Evolutionary conservation across 2,113 vertebrate species (phyloP).

Genomic region (Atrichornis clamosus): DNA sequence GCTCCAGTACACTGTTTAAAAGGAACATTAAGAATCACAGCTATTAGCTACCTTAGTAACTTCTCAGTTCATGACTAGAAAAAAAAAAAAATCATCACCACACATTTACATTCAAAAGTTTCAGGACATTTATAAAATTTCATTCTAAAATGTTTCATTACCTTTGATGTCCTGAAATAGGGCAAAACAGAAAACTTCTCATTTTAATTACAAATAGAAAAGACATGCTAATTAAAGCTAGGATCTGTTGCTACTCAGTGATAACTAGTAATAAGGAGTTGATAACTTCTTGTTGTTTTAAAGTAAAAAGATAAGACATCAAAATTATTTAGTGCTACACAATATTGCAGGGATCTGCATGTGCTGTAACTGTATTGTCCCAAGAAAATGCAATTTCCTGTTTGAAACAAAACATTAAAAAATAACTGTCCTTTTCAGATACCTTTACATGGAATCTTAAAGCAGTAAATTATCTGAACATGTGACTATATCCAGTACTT

Average conservation of each 20-base stretch:
- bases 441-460: neutral
- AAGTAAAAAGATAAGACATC: neutral
- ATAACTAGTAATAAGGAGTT: neutral
- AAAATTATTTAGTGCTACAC: neutral
- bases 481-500: neutral
- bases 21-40: constrained; percentile 4
- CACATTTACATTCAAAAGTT: neutral
- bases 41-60: neutral
- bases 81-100: neutral
- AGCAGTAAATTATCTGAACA: neutral
- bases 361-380: neutral
- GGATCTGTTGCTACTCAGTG: neutral
- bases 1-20: neutral
- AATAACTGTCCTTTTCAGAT: neutral
- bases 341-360: neutral
- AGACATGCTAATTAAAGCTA: neutral
- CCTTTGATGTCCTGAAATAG: neutral
- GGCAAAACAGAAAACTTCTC: neutral
- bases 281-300: neutral
- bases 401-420: neutral
- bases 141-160: neutral
- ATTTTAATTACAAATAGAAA: neutral
- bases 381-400: neutral
- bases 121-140: neutral
- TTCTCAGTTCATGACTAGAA: neutral